Evolutionary conservation across 2,113 vertebrate species (phyloP), one percentile per base, ranked within the genome.

Genomic region (Zosterops borbonicus): DNA sequence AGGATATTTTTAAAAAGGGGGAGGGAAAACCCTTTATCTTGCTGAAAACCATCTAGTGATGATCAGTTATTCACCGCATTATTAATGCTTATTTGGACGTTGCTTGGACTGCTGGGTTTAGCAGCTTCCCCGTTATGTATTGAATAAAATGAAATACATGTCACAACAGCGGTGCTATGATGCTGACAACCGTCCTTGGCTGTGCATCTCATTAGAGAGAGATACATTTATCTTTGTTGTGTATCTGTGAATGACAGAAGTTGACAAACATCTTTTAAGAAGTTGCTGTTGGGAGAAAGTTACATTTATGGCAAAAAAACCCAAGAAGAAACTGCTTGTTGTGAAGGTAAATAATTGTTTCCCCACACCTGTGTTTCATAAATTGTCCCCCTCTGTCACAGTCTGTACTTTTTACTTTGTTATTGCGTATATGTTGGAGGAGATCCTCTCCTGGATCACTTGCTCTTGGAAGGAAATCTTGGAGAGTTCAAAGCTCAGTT

Each of bases 141-240:
- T 97, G 97, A 98, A 89, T 75, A 89, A 98, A 97, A 97, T 97
- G 97, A 98, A 97, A 97, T 97, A 94, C 95, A 96, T 98, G 98
- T 98, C 98, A 98, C 98, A 98, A 98, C 98, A 98, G 97, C 95
- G 83, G 95, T 78, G 96, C 96, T 97, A 62, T 70, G 96, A 97
- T 95, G 97, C 97, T 98, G 97, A 97, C 97, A 98, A 97, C 96
- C 94, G 87, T 97, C 93, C 97, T 97, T 96, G 96, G 96, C 96
- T 97, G 92, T 98, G 97, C 97, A 97, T 98, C 97, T 98, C 97
- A 97, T 98, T 98, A 97, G 87, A 94, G 95, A 94, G 95, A 93
- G 97, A 96, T 96, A 97, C 95, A 78, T 98, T 98, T 97, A 95
- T 82, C 96, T 94, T 94, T 97, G 95, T 97, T 96, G 94, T 92